Conservation (phyloP, 2,113 vertebrate genomes). For the Steatornis caripensis region DNA sequence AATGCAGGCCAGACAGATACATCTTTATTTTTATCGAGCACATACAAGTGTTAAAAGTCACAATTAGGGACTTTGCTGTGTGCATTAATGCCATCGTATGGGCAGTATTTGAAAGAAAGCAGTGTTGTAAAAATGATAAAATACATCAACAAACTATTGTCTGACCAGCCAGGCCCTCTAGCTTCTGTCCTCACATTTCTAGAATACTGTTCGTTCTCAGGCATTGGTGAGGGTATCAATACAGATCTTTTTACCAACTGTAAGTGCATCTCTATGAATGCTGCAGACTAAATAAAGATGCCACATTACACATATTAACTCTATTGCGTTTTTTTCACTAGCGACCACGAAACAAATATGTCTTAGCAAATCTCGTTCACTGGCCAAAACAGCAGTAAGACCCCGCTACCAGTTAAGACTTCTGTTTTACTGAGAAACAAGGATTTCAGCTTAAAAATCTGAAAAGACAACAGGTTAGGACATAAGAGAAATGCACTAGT, state of each 20-base stretch:
- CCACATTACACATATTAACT: not conserved
- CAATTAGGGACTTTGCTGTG: not conserved
- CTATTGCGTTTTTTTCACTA: constrained; percentile 31
- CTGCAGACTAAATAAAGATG: constrained; percentile 33
- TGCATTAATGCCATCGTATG: not conserved
- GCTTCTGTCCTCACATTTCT: constrained; percentile 12
- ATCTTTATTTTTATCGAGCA: not conserved
- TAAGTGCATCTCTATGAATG: constrained; percentile 16
- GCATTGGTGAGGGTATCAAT: not conserved
- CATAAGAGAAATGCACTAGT: constrained; percentile 62
- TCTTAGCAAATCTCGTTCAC: not conserved
- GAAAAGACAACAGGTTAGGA: constrained; percentile 19
- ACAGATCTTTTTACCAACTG: not conserved
- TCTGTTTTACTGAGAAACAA: constrained; percentile 58
- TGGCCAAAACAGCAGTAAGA: constrained; percentile 42
- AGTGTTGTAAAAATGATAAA: not conserved
- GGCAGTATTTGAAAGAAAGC: not conserved
- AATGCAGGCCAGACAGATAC: not conserved
- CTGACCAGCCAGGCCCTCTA: not conserved
- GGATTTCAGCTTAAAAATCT: constrained; percentile 40
- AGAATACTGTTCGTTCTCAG: constrained; percentile 22
- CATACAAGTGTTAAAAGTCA: not conserved
- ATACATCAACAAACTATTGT: not conserved
- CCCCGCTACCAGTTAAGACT: constrained; percentile 26
- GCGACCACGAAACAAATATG: not conserved